These are phyloP conservation scores for Tokudaia tokunoshimensis DNA, from an alignment of 2,797 vertebrate species.

Conservation along the genomic window DNA sequence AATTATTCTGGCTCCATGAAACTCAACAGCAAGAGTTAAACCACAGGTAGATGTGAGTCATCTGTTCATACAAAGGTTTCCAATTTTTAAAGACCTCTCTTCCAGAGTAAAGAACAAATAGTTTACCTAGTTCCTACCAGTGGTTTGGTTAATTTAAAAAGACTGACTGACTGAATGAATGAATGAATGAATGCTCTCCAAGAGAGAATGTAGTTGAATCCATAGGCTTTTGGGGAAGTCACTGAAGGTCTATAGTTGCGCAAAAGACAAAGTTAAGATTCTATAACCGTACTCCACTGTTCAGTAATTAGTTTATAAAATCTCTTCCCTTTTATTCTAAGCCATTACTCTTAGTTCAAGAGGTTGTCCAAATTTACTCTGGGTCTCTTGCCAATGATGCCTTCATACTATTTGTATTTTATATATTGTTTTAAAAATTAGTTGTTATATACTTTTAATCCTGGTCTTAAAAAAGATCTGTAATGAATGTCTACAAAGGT, in stretches of 20 bases:
- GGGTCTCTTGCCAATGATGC: constrained; percentile 38
- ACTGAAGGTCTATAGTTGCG: background rate
- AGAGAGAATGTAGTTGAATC: background rate
- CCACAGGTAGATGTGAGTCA: background rate
- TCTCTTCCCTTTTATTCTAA: background rate
- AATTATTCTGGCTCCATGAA: background rate
- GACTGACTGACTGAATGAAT: background rate
- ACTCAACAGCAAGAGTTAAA: background rate
- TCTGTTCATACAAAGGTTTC: background rate
- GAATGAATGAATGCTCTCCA: background rate
- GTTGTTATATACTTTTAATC: background rate
- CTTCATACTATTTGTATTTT: background rate
- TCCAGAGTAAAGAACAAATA: background rate
- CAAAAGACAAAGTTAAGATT: constrained; percentile 22
- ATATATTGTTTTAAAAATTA: background rate
- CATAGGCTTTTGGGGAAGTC: background rate
- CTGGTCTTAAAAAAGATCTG: background rate
- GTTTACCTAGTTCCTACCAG: constrained; percentile 20
- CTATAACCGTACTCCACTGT: background rate
- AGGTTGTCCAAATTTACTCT: background rate
- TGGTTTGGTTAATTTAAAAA: background rate
- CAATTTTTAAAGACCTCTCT: constrained; percentile 33
- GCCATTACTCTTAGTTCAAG: background rate
- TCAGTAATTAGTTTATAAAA: constrained; percentile 47
- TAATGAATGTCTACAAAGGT: background rate